Conservation (phyloP, 2,797 vertebrate genomes). For the Pangasius djambal region DNA sequence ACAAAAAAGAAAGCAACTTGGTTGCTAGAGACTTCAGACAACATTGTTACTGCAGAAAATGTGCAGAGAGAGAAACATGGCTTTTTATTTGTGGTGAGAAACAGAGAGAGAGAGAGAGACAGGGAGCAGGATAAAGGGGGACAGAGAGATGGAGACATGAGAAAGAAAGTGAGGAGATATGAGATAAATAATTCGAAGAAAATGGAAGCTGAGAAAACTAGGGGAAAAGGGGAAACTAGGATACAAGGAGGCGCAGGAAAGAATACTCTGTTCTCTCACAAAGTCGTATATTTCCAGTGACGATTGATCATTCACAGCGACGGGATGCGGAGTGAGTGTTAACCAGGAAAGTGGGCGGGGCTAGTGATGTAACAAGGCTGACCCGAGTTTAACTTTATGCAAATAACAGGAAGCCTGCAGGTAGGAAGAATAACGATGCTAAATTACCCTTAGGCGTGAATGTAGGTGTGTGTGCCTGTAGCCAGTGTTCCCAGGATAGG, state of each 20-base stretch:
- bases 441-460: too few relatives aligned
- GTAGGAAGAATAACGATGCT: too few relatives aligned
- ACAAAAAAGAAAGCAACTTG: not conserved
- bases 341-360: not conserved
- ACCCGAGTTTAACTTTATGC: not conserved
- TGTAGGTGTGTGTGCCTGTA: too few relatives aligned
- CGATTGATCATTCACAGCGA: not conserved
- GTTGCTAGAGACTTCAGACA: not conserved
- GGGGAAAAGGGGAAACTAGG: not conserved
- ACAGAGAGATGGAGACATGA: conserved; percentile 64
- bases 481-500: too few relatives aligned
- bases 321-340: not conserved
- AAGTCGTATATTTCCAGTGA: not conserved
- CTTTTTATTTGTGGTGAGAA: conserved; percentile 43
- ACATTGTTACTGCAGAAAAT: not conserved
- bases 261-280: not conserved
- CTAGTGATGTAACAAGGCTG: not conserved
- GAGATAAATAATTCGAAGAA: conserved; percentile 37
- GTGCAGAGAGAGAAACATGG: not conserved
- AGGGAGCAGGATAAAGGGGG: conserved; percentile 58
- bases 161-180: conserved; percentile 65
- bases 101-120: conserved; percentile 52
- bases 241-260: not conserved
- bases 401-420: not conserved
- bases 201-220: not conserved